Base-by-base conservation (phyloP, 2,797 vertebrate species). In the Coccyzus lansbergi region DNA sequence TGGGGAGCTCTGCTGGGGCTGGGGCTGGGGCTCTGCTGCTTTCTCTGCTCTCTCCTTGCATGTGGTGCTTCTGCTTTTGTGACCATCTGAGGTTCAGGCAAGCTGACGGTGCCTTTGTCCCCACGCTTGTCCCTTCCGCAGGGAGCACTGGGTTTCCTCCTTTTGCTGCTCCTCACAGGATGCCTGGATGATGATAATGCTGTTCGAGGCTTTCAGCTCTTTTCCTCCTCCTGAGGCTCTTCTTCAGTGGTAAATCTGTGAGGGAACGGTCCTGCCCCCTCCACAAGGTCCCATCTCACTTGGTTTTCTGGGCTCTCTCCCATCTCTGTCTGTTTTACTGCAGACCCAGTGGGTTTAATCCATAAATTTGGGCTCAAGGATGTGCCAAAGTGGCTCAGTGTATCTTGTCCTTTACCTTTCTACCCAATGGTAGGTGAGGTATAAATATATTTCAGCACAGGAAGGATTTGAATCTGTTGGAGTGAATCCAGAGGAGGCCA, bases 321-420 rank as follows among this genome's bases (percentile, higher is more conserved):
- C 7, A 24, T 49, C 48, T 49, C 24, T 25, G 19, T 38, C 65
- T 8, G 15, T 29, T 40, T n/a, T 6, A 28, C 25, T 52, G 22
- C 44, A 44, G 25, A 40, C 28, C 33, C 38, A 29, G n/a, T 17
- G 6, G 0, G 18, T 31, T 25, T 28, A 22, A 63, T 26, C 24
- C 40, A 6, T 28, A 46, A 3, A 46, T 49, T 17, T 76, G 38
- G 49, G 33, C 38, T 62, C n/a, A 33, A 15, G 71, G 31, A 13
- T 1, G 4, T 17, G 17, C 48, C 29, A 0, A 8, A 51, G 46
- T 1, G 2, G 4, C 21, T n/a, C 15, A 51, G n/a, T 0, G 0
- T 6, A 0, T 49, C 42, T 13, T 42, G 17, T 13, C 42, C 42
- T 13, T 42, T 42, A 42, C n/a, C n/a, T n/a, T n/a, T n/a, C n/a